Evolutionary conservation across 2,888 invertebrate species (phyloP).

Genomic region (Operophtera brumata): DNA sequence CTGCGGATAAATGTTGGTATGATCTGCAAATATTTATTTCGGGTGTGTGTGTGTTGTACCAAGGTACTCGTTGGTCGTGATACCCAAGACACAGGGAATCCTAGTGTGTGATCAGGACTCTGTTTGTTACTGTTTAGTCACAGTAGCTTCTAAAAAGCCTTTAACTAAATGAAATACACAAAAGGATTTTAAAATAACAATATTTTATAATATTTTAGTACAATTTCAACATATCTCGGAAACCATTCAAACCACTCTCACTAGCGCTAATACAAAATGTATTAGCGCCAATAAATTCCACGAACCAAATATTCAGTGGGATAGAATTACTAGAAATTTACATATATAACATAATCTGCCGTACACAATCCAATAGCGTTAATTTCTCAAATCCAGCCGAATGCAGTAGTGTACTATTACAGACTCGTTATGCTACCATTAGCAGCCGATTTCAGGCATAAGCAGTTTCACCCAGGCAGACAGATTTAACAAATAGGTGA

Average conservation of each 20-base stretch:
- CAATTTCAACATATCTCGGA: neutral
- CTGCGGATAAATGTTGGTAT: too few relatives aligned
- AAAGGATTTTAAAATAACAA: neutral
- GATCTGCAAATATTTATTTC: too few relatives aligned
- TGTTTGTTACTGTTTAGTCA: too few relatives aligned
- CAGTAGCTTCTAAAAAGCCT: neutral
- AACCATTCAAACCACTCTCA: neutral
- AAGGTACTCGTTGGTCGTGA: too few relatives aligned
- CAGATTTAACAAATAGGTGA: neutral
- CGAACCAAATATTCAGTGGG: neutral
- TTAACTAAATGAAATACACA: neutral
- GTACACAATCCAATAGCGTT: slow-evolving; percentile 7
- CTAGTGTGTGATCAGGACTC: too few relatives aligned
- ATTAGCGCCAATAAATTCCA: neutral
- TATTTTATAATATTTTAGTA: neutral
- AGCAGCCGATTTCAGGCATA: neutral
- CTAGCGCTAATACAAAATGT: neutral
- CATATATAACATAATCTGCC: neutral
- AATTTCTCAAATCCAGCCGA: slow-evolving; percentile 15
- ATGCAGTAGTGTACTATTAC: neutral
- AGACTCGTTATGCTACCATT: neutral
- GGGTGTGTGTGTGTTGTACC: too few relatives aligned
- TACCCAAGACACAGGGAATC: too few relatives aligned
- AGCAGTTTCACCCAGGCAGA: neutral
- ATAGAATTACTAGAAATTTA: slow-evolving; percentile 7